Conservation (phyloP, 2,888 invertebrate genomes). For the Hyposoter dolosus region DNA sequence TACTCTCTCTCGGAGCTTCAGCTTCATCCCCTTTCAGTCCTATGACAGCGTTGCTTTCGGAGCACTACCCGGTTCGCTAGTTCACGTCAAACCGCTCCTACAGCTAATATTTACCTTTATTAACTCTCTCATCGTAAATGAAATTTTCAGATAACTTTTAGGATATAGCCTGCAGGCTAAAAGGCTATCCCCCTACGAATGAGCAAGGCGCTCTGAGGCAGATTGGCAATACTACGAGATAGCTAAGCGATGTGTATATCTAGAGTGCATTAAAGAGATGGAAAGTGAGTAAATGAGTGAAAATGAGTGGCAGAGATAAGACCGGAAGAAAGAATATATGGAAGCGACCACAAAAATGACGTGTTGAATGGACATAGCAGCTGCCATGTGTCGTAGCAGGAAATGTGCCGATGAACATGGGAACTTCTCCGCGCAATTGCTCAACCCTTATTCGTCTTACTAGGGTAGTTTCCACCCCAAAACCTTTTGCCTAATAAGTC, state of each 20-base stretch:
- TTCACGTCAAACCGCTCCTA: slow-evolving; percentile 82
- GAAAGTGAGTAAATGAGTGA: slow-evolving; percentile 18
- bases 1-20: slow-evolving; percentile 44
- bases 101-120: slow-evolving; percentile 85
- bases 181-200: slow-evolving; percentile 77
- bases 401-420: background rate
- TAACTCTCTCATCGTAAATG: slow-evolving; percentile 84
- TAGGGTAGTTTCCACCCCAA: too few relatives aligned
- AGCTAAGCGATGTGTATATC: slow-evolving; percentile 21
- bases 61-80: slow-evolving; percentile 74
- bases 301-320: slow-evolving; percentile 10
- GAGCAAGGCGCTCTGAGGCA: slow-evolving; percentile 77
- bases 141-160: slow-evolving; percentile 85
- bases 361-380: slow-evolving; percentile 45
- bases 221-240: slow-evolving; percentile 75
- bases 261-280: background rate
- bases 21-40: slow-evolving; percentile 36
- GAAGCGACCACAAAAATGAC: slow-evolving; percentile 30
- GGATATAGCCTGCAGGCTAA: slow-evolving; percentile 82
- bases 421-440: background rate
- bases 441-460: too few relatives aligned
- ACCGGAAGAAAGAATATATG: slow-evolving; percentile 2
- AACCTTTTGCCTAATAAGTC: too few relatives aligned
- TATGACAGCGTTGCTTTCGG: slow-evolving; percentile 73
- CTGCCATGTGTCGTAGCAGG: background rate